A percentile compares a stretch with the other conserved stretches of the same genome.
Evolutionary conservation across 2,888 invertebrate species (phyloP).

Genomic region (Eulithis testata): DNA sequence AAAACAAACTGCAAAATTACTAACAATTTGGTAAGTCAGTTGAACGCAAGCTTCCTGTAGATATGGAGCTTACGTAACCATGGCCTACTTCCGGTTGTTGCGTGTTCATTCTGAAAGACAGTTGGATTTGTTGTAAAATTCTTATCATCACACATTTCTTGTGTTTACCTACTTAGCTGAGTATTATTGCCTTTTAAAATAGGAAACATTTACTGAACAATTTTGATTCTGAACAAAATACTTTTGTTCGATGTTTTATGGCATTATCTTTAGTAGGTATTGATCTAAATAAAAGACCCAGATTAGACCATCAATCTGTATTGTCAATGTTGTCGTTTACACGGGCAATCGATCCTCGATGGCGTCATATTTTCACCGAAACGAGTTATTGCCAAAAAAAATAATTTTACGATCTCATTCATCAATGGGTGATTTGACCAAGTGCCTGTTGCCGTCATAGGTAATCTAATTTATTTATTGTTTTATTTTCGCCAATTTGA

Average conservation of each 20-base stretch:
- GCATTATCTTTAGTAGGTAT: no score
- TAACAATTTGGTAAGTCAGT: slow-evolving; percentile 2
- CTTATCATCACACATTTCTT: slow-evolving; percentile 46
- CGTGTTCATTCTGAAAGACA: slow-evolving; percentile 54
- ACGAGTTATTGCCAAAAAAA: slow-evolving; percentile 62
- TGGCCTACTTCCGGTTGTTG: slow-evolving; percentile 59
- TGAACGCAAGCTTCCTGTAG: slow-evolving; percentile 42
- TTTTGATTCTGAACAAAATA: no score
- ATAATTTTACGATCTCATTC: slow-evolving; percentile 67
- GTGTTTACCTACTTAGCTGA: neutral
- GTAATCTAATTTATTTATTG: slow-evolving; percentile 54
- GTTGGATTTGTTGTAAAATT: slow-evolving; percentile 51
- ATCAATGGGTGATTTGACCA: slow-evolving; percentile 63
- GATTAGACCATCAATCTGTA: slow-evolving; percentile 29
- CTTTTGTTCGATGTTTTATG: no score
- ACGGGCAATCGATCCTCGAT: slow-evolving; percentile 69
- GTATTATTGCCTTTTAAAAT: no score
- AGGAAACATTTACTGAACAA: no score
- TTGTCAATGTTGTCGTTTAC: slow-evolving; percentile 22
- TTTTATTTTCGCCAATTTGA: neutral
- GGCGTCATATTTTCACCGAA: slow-evolving; percentile 57
- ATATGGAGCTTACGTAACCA: slow-evolving; percentile 46
- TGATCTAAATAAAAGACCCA: no score
- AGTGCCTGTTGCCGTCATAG: slow-evolving; percentile 60
- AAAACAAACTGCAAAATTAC: neutral